phyloP scores from a whole-genome alignment of 37 sponge, comb jelly and placozoan genomes.

The Tethya wilhelma region DNA sequence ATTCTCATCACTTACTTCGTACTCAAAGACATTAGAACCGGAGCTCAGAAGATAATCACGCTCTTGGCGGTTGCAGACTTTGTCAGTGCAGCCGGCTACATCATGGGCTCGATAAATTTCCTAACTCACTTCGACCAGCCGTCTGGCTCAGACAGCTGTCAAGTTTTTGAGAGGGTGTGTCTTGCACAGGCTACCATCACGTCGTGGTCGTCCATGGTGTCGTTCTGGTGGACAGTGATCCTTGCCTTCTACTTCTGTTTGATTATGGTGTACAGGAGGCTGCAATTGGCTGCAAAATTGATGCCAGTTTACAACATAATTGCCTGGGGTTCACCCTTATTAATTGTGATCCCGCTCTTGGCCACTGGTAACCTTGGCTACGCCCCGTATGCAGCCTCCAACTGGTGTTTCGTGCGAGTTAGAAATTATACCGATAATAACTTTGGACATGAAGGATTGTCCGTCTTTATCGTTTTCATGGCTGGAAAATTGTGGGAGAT shows the following conservation, averaged over 20 bases:
- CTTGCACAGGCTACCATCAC: slow-evolving; percentile 58
- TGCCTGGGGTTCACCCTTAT: slow-evolving; percentile 57
- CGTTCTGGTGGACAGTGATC: slow-evolving; percentile 63
- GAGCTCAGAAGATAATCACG: slow-evolving; percentile 47
- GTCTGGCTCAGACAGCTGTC: background rate
- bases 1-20: slow-evolving; percentile 37
- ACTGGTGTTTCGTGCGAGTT: slow-evolving; percentile 59
- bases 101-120: slow-evolving; percentile 41
- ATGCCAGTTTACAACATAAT: slow-evolving; percentile 48
- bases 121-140: slow-evolving; percentile 7
- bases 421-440: background rate
- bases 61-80: slow-evolving; percentile 65
- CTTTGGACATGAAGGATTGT: background rate
- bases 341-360: slow-evolving; percentile 37
- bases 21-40: slow-evolving; percentile 58
- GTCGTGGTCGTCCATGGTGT: slow-evolving; percentile 37
- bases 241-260: slow-evolving; percentile 71
- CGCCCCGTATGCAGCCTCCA: slow-evolving; percentile 28
- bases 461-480: slow-evolving; percentile 15
- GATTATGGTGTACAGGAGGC: slow-evolving; percentile 33
- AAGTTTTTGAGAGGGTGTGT: slow-evolving; percentile 28
- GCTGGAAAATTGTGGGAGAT: slow-evolving; percentile 75
- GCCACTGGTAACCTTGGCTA: slow-evolving; percentile 31
- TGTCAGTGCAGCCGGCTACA: slow-evolving; percentile 64
- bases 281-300: slow-evolving; percentile 19